Conservation (phyloP, 2,888 invertebrate species). For the Diarsia rubi region DNA sequence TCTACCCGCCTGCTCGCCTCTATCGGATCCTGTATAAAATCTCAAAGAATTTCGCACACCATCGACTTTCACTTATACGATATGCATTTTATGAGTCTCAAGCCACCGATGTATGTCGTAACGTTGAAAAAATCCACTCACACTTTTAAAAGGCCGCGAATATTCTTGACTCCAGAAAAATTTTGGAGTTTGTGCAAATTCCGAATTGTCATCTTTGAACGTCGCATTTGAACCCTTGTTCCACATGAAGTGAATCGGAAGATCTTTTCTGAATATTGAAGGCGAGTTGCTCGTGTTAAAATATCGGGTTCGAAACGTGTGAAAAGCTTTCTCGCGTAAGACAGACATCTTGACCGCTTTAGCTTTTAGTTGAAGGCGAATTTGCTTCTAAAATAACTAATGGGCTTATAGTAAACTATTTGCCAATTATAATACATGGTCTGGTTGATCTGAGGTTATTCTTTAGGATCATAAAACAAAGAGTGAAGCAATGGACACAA, state of each 20-base stretch:
- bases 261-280: slow-evolving; percentile 60
- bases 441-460: background rate
- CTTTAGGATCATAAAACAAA: background rate
- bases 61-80: slow-evolving; percentile 78
- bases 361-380: slow-evolving; percentile 15
- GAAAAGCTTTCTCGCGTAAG: slow-evolving; percentile 55
- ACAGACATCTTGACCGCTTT: slow-evolving; percentile 48
- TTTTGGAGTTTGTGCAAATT: slow-evolving; percentile 29
- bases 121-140: slow-evolving; percentile 48
- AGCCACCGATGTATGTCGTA: slow-evolving; percentile 42
- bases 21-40: slow-evolving; percentile 73
- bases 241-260: slow-evolving; percentile 48
- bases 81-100: slow-evolving; percentile 75
- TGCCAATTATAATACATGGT: background rate
- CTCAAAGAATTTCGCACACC: slow-evolving; percentile 76
- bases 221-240: slow-evolving; percentile 53
- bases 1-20: slow-evolving; percentile 51
- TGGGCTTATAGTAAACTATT: background rate
- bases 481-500: background rate
- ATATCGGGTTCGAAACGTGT: slow-evolving; percentile 51
- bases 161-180: background rate
- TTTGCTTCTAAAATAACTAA: slow-evolving; percentile 25
- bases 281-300: slow-evolving; percentile 45
- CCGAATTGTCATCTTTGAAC: slow-evolving; percentile 39
- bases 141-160: slow-evolving; percentile 24